Conservation (phyloP, 2,888 invertebrate species). For the Catocala fraxini region DNA sequence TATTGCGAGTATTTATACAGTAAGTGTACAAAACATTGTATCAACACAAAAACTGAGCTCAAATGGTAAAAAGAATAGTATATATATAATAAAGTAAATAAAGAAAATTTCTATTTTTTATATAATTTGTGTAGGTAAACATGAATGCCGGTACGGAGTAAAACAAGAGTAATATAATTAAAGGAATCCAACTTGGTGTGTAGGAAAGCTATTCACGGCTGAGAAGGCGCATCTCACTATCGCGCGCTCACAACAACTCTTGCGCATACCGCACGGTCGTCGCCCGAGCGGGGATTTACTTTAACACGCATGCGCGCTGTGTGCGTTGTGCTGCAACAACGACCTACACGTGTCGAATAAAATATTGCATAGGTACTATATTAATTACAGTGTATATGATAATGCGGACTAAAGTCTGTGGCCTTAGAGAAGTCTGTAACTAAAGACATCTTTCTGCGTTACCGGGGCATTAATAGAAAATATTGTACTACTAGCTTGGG, state of each 20-base stretch:
- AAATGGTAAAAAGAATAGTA: too few relatives aligned
- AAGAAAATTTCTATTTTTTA: too few relatives aligned
- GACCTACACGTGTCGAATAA: slow-evolving; percentile 10
- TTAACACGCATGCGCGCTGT: slow-evolving; percentile 21
- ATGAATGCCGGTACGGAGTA: not conserved
- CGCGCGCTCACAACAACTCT: slow-evolving; percentile 33
- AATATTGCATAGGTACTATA: not conserved
- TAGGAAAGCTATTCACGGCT: slow-evolving; percentile 59
- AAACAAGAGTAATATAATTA: slow-evolving; percentile 21
- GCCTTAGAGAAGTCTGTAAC: too few relatives aligned
- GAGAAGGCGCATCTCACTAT: slow-evolving; percentile 53
- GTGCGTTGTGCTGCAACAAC: not conserved
- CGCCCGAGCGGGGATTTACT: slow-evolving; percentile 42
- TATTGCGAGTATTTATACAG: too few relatives aligned
- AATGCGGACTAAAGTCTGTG: too few relatives aligned
- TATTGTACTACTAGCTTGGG: too few relatives aligned
- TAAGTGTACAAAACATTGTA: too few relatives aligned
- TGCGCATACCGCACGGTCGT: slow-evolving; percentile 57
- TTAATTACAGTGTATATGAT: not conserved
- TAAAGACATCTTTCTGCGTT: too few relatives aligned
- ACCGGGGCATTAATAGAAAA: too few relatives aligned
- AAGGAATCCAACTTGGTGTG: slow-evolving; percentile 30
- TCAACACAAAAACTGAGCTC: too few relatives aligned
- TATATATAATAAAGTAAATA: too few relatives aligned
- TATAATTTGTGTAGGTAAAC: too few relatives aligned